Evolutionary conservation across 1,140 invertebrate genomes (phyloP), one percentile per base, ranked within the genome.

Genomic region (Hylaeus anthracinus): DNA sequence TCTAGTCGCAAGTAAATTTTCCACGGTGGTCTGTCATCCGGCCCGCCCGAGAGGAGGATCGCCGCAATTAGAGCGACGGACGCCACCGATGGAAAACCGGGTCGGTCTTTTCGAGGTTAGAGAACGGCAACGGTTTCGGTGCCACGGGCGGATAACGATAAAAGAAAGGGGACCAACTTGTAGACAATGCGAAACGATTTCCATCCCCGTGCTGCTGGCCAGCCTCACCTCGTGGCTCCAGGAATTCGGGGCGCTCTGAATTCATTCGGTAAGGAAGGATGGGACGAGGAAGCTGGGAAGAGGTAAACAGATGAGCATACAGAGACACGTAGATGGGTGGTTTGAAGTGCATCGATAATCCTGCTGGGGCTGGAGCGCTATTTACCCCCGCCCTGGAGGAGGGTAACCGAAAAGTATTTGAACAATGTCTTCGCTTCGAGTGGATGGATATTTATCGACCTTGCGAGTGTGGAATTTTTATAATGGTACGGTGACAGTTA

Each of bases 61-160:
- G 70, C 76, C 60, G 55, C 66, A 87, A 87, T 81, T 80, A 86
- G 79, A 64, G n/a, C 80, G 63, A 61, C 61, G 81, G 71, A 67
- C 60, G 75, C 61, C 75, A 78, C 70, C 66, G 81, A 79, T 74
- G 56, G 81, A 64, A 83, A 83, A 80, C 65, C 63, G 77, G 77
- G 75, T 86, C 78, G 63, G 51, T 76, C 73, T 61, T 66, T 74
- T 60, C 75, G 67, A 76, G 80, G 75, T 79, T 71, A 72, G 76
- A 72, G 75, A 53, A 72, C 56, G 69, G 61, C 55, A 55, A 56
- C 60, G 45, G 76, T 82, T 82, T 72, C 75, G 69, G 75, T 82
- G 81, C 70, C 76, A 66, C 69, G 43, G 64, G 39, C 66, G 76
- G 81, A 79, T 80, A 69, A 67, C 83, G 81, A 85, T 82, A 75